Base-by-base conservation (phyloP, 1,140 invertebrate species). In the Drosophila tani region DNA sequence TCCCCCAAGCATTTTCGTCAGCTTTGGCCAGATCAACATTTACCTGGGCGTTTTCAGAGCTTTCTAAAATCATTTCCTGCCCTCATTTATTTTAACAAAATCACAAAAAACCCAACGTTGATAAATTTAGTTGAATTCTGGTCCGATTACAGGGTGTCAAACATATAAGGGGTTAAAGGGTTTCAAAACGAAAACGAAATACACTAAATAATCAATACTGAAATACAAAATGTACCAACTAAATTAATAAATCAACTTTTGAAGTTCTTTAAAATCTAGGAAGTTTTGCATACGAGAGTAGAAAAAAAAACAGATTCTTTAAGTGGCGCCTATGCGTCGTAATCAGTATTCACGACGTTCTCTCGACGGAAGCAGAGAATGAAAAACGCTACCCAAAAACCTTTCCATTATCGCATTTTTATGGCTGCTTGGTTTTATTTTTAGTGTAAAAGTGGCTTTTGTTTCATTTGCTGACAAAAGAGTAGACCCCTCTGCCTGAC, bases 381-480 rank as follows among this genome's bases (percentile, higher is more conserved):
- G 60, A 69, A 53, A 32, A 50, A 53, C 53, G 32, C 38, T 59
- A 11, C 12, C 19, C 43, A 35, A 68, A 63, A 70, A 64, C 68
- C 68, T 84, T 88, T 83, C 64, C 64, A 84, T 87, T 88, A 88
- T 88, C 81, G 66, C 81, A 88, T 67, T 88, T 90, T 88, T 88
- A 90, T 90, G 84, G 77, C 59, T 79, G 81, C 81, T 64, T 84
- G 82, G 78, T 78, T 81, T 75, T 88, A 79, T 84, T 81, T 81
- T 81, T 81, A 79, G 69, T 81, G 63, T 66, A 59, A 55, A 53
- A 56, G 46, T 50, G 78, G 73, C 81, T 84, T 81, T 88, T 88
- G 81, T 88, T 88, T 88, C 81, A 79, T 65, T 73, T 38, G 32
- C 53, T 47, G 29, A 81, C 77, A 78, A 84, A 78, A 75, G 74